phyloP scores from a whole-genome alignment of 2,797 vertebrate genomes.

The Enoplosus armatus region DNA sequence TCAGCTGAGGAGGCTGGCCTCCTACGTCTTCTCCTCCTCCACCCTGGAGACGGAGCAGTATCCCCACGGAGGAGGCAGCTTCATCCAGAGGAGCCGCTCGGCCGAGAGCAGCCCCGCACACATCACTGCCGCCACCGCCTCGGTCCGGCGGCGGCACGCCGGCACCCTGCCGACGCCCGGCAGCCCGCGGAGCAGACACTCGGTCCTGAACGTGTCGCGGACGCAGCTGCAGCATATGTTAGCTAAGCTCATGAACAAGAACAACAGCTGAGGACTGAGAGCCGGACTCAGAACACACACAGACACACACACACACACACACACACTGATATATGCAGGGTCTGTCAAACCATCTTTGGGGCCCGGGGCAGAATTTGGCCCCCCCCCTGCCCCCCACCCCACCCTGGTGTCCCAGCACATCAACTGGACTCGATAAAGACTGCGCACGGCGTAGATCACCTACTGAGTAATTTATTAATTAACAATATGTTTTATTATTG shows the following conservation, averaged over 20 bases:
- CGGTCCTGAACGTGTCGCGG: conserved; percentile 94
- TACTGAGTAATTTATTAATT: neutral
- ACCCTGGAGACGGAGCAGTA: conserved; percentile 99
- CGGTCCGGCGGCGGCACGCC: conserved; percentile 84
- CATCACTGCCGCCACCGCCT: conserved; percentile 72
- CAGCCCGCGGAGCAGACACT: conserved; percentile 95
- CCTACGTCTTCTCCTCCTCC: conserved; percentile 99
- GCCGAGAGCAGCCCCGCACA: conserved; percentile 99
- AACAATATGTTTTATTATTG: neutral
- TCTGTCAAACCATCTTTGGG: conserved; percentile 9
- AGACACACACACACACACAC: neutral
- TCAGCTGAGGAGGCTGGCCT: conserved; percentile 98
- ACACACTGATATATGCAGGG: conserved; percentile 31
- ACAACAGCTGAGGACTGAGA: conserved; percentile 78
- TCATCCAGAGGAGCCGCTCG: conserved; percentile 99
- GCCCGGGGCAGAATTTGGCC: neutral
- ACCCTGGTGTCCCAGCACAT: neutral
- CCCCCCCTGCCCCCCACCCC: neutral
- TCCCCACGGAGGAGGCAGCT: conserved; percentile 92
- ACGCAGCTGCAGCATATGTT: conserved; percentile 98
- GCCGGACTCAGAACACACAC: conserved; percentile 40
- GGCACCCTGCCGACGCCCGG: conserved; percentile 88
- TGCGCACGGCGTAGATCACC: neutral
- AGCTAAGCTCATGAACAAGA: conserved; percentile 97
- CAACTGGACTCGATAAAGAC: neutral